phyloP scores from a whole-genome alignment of 2,113 vertebrate genomes.

The Catharus minimus region DNA sequence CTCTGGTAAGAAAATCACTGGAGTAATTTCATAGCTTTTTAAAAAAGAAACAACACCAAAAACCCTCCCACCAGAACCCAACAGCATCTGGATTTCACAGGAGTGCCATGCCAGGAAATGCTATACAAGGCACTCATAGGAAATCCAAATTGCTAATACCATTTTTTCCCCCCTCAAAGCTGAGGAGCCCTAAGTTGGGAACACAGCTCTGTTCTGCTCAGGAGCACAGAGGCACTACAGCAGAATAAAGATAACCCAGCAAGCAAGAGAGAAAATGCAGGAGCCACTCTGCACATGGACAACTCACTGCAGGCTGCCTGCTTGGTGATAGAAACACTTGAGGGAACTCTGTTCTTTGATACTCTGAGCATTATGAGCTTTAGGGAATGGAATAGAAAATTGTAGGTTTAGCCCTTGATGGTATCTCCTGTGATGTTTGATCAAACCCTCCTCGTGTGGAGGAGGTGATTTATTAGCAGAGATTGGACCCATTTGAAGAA shows the following conservation, averaged over 20 bases:
- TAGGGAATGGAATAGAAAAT: neutral
- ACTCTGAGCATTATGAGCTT: neutral
- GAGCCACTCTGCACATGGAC: neutral
- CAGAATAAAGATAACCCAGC: neutral
- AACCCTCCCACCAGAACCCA: neutral
- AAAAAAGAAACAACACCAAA: neutral
- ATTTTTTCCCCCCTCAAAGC: neutral
- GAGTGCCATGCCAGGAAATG: neutral
- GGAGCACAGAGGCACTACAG: neutral
- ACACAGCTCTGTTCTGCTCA: rapidly evolving
- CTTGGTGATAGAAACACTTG: rapidly evolving
- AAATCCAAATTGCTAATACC: neutral
- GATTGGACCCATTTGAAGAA: neutral
- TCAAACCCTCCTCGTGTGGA: neutral
- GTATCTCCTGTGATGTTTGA: neutral
- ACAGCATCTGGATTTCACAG: neutral
- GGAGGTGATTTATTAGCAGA: slow-evolving; percentile 32
- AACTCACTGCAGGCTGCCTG: rapidly evolving
- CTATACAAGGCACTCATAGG: neutral
- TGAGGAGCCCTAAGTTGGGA: neutral
- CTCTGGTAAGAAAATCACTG: neutral
- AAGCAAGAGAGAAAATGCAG: neutral
- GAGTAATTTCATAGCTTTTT: neutral
- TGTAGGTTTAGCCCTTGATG: neutral
- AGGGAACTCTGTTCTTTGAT: neutral